Evolutionary conservation across 2,888 invertebrate genomes (phyloP), one percentile per base, ranked within the genome.

Genomic region (Campoletis raptor): DNA sequence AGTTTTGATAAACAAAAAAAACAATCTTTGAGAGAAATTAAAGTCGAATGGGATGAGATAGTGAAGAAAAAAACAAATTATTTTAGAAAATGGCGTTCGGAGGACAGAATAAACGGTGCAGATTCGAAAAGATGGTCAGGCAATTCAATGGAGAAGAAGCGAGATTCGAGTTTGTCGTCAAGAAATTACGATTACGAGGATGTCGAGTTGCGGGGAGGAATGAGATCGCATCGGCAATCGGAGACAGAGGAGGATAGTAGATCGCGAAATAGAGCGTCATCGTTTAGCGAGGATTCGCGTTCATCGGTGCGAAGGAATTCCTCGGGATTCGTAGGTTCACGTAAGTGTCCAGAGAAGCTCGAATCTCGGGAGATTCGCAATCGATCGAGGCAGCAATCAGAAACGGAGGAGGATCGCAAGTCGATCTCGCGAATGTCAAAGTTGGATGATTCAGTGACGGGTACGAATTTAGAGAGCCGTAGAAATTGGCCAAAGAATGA

Each of bases 111-210:
- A 73, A 91, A 89, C 67, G 91, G 91, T 21, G 45, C 66, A 5
- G 93, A 93, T 30, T 91, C 92, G 7, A 92, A 92, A 12, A 72
- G 83, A 42, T 92, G 92, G 93, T 92, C 92, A 5, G 92, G 92
- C 15, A 89, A 84, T 70, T 77, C 90, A 73, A 15, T 89, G 89
- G 21, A 86, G n/a, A 88, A 85, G 40, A 91, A 91, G 80, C 89
- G 91, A 24, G 89, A 90, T 40, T 90, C 93, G 1, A 86, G 83
- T 42, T 72, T 86, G 0, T 85, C 91, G 0, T 81, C 90, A 21
- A 86, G 88, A 69, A 88, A 88, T 67, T 89, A 89, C 69, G 91
- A 92, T 66, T 91, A 90, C 81, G 91, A 92, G 57, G 91, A 91
- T 12, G 74, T 89, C 15, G 90, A 88, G 52, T 88, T 83, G 12